Evolutionary conservation across 1,140 invertebrate species (phyloP), one percentile per base, ranked within the genome.

Genomic region (Saxidomus purpurata): DNA sequence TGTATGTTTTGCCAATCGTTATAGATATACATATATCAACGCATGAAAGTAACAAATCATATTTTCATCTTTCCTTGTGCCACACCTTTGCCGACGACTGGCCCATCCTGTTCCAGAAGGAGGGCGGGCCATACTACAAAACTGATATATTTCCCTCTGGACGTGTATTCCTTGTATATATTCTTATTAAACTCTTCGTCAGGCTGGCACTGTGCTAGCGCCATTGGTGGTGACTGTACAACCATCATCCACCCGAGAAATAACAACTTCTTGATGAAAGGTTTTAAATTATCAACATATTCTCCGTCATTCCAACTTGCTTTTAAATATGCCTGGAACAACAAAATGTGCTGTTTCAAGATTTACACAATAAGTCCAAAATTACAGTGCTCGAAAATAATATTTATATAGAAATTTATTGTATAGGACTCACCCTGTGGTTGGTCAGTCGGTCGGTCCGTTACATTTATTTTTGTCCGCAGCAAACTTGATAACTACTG

Each of bases 111-210:
- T 4, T 82, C 52, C 9, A 82, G 31, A 13, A 59, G 15, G 4
- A 82, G 9, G 9, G 79, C 28, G 38, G 79, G 79, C 79, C 79
- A 82, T 1, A 82, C 79, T 61, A 82, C 36, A 63, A 61, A 82
- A 9, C 63, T 34, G 0, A 82, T 25, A 13, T 61, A 15, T 31
- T 61, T 13, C 15, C 79, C 79, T 9, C 28, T 61, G 11, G 3
- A 15, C 38, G 79, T 82, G 63, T 82, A 82, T 15, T 59, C 31
- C 36, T 61, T 82, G 38, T 82, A 82, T 22, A 28, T 13, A 9
- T 52, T 55, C 31, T 55, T 81, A 28, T 81, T 55, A 63, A 82
- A 63, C 17, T n/a, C n/a, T 2, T 11, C 9, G 1, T 40, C 31
- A 1, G 8, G 0, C 31, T 82, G 34, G 0, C 8, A 40, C 17